These are phyloP conservation scores for Misgurnus mizolepis DNA, from an alignment of 2,113 vertebrate species.

Conservation along the genomic window DNA sequence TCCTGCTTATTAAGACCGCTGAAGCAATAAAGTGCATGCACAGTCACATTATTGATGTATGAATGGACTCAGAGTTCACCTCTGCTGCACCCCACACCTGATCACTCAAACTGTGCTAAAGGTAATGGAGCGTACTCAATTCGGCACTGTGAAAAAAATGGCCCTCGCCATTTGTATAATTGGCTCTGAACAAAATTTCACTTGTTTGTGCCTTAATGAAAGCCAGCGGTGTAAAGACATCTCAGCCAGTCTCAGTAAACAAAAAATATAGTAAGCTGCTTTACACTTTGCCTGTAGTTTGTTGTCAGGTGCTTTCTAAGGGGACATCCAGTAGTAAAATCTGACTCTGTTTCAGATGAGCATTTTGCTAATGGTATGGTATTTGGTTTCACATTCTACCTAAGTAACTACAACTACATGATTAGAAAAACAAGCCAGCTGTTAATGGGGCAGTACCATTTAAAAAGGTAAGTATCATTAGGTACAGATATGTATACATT, in stretches of 20 bases:
- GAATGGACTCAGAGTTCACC: slow-evolving; percentile 31
- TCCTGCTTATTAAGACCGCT: background rate
- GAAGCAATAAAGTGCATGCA: slow-evolving; percentile 3
- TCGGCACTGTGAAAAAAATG: background rate
- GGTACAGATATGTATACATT: too few species aligned
- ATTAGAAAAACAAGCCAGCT: too few species aligned
- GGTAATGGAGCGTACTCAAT: slow-evolving; percentile 27
- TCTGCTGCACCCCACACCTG: slow-evolving; percentile 27
- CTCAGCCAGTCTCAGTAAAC: background rate
- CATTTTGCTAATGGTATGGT: too few species aligned
- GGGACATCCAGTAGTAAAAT: too few species aligned
- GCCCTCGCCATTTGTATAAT: slow-evolving; percentile 33
- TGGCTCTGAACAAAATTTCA: slow-evolving; percentile 25
- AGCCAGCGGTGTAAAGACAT: slow-evolving; percentile 17
- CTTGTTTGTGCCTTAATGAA: slow-evolving; percentile 36
- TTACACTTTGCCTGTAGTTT: too few species aligned
- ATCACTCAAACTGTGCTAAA: slow-evolving; percentile 25
- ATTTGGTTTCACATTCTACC: too few species aligned
- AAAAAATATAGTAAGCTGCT: background rate
- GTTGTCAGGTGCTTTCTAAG: too few species aligned
- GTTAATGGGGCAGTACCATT: too few species aligned
- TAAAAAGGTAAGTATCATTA: too few species aligned
- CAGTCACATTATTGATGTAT: slow-evolving; percentile 36
- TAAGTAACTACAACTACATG: too few species aligned
- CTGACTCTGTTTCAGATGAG: too few species aligned